phyloP scores from a whole-genome alignment of 2,888 invertebrate genomes.

The Helobdella robusta region DNA sequence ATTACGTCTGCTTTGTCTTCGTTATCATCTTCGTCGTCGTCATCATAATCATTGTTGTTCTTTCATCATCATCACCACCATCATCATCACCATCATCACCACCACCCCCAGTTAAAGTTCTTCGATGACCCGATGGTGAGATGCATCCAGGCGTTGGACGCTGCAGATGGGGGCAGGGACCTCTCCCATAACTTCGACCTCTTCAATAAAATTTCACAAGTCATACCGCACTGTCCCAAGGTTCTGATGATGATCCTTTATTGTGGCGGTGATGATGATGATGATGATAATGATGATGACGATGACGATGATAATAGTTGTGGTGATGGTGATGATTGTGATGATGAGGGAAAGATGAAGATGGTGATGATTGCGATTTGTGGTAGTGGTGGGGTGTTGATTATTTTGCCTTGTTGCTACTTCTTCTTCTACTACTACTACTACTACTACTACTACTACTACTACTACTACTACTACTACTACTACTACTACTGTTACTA shows the following conservation, averaged over 20 bases:
- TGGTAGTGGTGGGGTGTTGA: too few species aligned
- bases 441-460: conserved; percentile 25
- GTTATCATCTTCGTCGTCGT: too few species aligned
- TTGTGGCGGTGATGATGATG: too few species aligned
- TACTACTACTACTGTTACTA: conserved; percentile 27
- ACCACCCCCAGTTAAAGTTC: conserved; percentile 31
- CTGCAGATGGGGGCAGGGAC: conserved; percentile 84
- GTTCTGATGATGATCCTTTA: too few species aligned
- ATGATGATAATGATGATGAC: too few species aligned
- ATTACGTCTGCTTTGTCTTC: too few species aligned
- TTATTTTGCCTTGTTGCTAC: conserved; percentile 16
- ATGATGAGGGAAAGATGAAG: too few species aligned
- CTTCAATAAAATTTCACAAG: conserved; percentile 72
- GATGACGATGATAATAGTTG: too few species aligned
- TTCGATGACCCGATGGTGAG: conserved; percentile 78
- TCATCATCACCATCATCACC: neutral
- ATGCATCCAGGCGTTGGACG: conserved; percentile 82
- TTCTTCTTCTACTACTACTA: conserved; percentile 22
- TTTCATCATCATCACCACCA: neutral
- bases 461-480: conserved; percentile 27
- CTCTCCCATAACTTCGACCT: conserved; percentile 77
- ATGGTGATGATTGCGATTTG: too few species aligned
- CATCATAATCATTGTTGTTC: neutral
- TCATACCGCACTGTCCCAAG: conserved; percentile 76
- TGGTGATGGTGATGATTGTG: too few species aligned